Conservation (phyloP, 2,113 vertebrate genomes). For the Ramphastos sulfuratus region DNA sequence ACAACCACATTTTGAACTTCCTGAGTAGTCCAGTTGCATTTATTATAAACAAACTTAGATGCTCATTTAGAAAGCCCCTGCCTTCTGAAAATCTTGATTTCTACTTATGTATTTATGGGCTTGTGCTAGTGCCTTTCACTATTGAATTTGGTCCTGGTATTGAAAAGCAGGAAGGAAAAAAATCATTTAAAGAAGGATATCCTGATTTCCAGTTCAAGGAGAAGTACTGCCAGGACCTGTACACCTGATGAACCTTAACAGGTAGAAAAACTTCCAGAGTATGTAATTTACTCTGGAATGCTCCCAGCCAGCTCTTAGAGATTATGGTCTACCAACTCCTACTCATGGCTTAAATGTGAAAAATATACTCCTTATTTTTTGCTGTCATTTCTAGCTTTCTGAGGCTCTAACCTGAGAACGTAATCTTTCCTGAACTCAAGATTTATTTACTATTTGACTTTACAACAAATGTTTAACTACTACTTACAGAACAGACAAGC, state of each 20-base stretch:
- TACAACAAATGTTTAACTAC: neutral
- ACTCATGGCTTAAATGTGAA: neutral
- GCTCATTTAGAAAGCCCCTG: neutral
- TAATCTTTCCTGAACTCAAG: neutral
- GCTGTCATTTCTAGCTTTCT: neutral
- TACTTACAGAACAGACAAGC: neutral
- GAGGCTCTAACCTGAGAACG: neutral
- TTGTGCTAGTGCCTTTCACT: neutral
- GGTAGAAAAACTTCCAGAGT: neutral
- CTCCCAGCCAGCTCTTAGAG: neutral
- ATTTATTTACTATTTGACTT: neutral
- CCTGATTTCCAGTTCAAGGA: neutral
- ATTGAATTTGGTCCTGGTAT: neutral
- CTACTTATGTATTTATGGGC: neutral
- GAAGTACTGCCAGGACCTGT: neutral
- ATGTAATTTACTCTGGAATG: neutral
- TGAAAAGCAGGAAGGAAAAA: slow-evolving; percentile 4
- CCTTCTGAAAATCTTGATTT: neutral
- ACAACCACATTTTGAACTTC: neutral
- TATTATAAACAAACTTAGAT: neutral
- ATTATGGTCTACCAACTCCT: neutral
- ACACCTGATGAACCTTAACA: neutral
- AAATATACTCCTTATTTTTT: neutral
- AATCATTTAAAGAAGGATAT: neutral
- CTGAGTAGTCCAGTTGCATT: neutral